These are phyloP conservation scores for Galagoides demidoff DNA, from an alignment of 2,797 vertebrate genomes.

Conservation along the genomic window DNA sequence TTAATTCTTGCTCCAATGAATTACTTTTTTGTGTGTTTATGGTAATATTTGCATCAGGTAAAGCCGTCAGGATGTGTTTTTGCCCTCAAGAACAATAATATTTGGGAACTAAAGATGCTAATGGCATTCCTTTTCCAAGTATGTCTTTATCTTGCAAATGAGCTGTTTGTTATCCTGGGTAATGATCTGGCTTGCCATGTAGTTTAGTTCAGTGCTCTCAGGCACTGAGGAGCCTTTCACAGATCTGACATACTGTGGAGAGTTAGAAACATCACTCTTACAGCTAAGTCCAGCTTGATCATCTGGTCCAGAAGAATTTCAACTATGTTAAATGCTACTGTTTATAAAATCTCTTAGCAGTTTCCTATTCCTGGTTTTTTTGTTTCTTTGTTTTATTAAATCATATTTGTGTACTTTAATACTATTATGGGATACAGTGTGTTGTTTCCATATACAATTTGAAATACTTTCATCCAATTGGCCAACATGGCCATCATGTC, in stretches of 20 bases:
- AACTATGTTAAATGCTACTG: background rate
- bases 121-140: slow-evolving; percentile 2
- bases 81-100: background rate
- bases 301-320: background rate
- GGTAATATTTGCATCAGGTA: slow-evolving; percentile 16
- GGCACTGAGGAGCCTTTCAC: background rate
- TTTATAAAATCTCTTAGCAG: background rate
- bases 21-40: slow-evolving; percentile 2
- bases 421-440: too few species aligned
- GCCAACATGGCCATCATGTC: too few species aligned
- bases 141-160: slow-evolving; percentile 38
- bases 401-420: too few species aligned
- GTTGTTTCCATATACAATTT: too few species aligned
- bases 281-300: background rate
- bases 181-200: background rate
- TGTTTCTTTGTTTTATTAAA: too few species aligned
- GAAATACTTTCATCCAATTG: too few species aligned
- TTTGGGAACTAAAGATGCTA: slow-evolving; percentile 9
- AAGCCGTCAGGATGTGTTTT: background rate
- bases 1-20: slow-evolving; percentile 31
- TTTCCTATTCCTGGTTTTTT: background rate
- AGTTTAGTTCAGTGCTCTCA: background rate
- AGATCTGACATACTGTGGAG: background rate
- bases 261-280: background rate
- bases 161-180: background rate